phyloP scores from a whole-genome alignment of 2,797 vertebrate genomes.

The Rhinogobio ventralis region DNA sequence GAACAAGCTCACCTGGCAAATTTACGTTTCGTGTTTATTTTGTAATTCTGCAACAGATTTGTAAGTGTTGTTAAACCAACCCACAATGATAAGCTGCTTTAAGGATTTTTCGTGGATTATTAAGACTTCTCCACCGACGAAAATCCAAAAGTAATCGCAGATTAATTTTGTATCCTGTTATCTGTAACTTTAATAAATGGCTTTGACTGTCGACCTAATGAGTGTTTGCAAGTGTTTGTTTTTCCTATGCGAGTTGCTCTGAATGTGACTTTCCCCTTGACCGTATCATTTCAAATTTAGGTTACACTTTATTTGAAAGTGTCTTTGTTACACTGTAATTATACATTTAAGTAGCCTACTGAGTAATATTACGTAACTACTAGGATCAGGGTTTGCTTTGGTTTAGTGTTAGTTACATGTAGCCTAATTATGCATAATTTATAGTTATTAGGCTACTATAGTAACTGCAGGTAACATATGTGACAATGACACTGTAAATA shows the following conservation, averaged over 20 bases:
- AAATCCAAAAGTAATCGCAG: slow-evolving; percentile 42
- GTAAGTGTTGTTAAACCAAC: slow-evolving; percentile 6
- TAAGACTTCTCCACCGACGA: slow-evolving; percentile 28
- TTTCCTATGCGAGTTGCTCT: neutral
- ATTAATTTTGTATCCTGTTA: slow-evolving; percentile 46
- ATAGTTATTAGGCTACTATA: too few relatives aligned
- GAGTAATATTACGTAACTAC: too few relatives aligned
- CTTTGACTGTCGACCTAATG: slow-evolving; percentile 27
- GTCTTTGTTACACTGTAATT: too few relatives aligned
- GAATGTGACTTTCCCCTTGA: slow-evolving; percentile 6
- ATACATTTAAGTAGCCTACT: too few relatives aligned
- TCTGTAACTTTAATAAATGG: slow-evolving; percentile 41
- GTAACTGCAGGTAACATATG: too few relatives aligned
- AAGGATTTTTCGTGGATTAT: slow-evolving; percentile 19
- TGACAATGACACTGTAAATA: too few relatives aligned
- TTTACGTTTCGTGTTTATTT: slow-evolving; percentile 6
- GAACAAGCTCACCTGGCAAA: neutral
- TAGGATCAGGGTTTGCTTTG: too few relatives aligned
- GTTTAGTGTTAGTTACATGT: too few relatives aligned
- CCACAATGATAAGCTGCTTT: slow-evolving; percentile 2
- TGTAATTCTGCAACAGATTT: slow-evolving; percentile 13
- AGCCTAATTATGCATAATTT: too few relatives aligned
- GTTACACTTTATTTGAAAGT: too few relatives aligned
- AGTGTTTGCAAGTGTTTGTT: slow-evolving; percentile 3
- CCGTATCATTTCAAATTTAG: neutral